Evolutionary conservation across 2,888 invertebrate genomes (phyloP).

Genomic region (Exocentrus adspersus): DNA sequence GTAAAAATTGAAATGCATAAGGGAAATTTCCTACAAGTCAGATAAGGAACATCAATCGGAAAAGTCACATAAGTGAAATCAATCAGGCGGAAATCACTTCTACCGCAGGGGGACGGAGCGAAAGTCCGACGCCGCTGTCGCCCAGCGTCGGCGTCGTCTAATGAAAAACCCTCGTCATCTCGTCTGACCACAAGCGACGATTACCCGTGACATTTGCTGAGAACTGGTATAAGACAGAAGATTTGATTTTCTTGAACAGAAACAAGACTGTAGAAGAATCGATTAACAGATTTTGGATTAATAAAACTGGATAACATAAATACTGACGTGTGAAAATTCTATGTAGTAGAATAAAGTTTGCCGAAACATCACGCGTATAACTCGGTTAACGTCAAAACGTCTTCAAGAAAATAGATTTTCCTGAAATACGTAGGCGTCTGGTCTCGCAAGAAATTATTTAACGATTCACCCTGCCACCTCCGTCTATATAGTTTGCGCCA

Average conservation of each 20-base stretch:
- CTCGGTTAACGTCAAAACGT: too few species aligned
- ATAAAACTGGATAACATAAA: too few species aligned
- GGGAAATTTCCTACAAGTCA: background rate
- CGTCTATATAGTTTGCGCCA: constrained; percentile 17
- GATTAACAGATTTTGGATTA: too few species aligned
- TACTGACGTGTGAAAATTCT: too few species aligned
- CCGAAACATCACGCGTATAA: too few species aligned
- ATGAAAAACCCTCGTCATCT: constrained; percentile 26
- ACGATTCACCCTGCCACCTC: constrained; percentile 20
- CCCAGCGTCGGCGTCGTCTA: too few species aligned
- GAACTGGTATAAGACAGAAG: background rate
- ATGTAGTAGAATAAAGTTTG: too few species aligned
- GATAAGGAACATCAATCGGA: constrained; percentile 8
- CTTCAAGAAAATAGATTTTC: too few species aligned
- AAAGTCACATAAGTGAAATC: constrained; percentile 19
- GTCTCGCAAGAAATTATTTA: constrained; percentile 15
- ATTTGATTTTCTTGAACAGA: background rate
- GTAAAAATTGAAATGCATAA: background rate
- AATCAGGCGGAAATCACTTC: constrained; percentile 20
- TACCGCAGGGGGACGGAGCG: constrained; percentile 1
- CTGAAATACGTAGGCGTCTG: background rate
- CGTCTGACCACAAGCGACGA: constrained; percentile 7
- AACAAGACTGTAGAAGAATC: too few species aligned
- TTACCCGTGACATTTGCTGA: constrained; percentile 13
- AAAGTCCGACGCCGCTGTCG: too few species aligned